Evolutionary conservation across 2,113 vertebrate species (phyloP).

Genomic region (Cyprinodon tularosa): DNA sequence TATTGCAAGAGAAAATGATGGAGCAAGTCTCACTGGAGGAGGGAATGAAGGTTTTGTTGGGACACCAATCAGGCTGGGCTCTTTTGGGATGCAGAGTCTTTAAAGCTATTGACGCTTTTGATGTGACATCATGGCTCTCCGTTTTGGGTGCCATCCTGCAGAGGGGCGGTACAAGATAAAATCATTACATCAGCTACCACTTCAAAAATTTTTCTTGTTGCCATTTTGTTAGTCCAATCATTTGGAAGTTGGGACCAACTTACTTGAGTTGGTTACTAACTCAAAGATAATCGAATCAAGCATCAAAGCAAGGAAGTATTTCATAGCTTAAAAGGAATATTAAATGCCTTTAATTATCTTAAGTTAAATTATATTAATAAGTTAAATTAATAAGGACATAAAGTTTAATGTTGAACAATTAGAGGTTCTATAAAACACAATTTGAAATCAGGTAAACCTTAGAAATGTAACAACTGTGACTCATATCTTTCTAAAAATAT

Average conservation of each 20-base stretch:
- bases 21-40: slow-evolving; percentile 9
- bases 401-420: neutral
- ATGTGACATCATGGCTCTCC: no score
- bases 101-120: neutral
- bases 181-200: neutral
- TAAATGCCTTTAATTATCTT: neutral
- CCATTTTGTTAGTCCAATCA: neutral
- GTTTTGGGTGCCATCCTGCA: neutral
- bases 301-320: neutral
- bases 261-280: neutral
- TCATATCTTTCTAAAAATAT: neutral
- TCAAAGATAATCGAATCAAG: neutral
- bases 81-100: slow-evolving; percentile 5
- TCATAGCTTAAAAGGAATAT: neutral
- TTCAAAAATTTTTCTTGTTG: neutral
- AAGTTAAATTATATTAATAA: neutral
- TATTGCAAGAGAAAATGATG: slow-evolving; percentile 23
- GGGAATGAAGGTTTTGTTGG: slow-evolving; percentile 9
- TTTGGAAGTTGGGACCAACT: neutral
- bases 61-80: slow-evolving; percentile 23
- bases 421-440: neutral
- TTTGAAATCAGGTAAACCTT: neutral
- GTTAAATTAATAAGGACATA: neutral
- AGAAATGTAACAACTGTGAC: neutral
- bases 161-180: neutral